Conservation (phyloP, 1,140 invertebrate genomes). For the Drosophila hydei region DNA sequence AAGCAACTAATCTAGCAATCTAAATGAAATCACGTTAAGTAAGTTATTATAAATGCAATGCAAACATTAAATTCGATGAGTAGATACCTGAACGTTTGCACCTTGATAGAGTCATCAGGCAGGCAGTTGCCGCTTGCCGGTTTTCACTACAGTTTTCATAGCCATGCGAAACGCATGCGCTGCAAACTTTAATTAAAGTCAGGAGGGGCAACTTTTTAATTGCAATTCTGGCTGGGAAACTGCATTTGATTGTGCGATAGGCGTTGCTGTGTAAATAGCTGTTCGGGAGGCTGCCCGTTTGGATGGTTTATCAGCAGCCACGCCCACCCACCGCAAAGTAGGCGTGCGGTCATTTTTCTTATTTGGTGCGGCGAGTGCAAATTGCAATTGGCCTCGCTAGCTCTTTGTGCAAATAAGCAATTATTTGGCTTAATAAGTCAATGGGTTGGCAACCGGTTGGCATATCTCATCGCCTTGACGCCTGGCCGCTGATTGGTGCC, state of each 20-base stretch:
- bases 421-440: conserved; percentile 81
- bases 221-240: conserved; percentile 48
- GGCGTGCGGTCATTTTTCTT: conserved; percentile 73
- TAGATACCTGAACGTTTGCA: conserved; percentile 10
- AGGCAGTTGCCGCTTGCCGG: not conserved
- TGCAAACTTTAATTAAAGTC: conserved; percentile 72
- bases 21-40: conserved; percentile 21
- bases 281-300: conserved; percentile 5
- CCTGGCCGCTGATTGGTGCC: conserved; percentile 37
- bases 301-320: conserved; percentile 59
- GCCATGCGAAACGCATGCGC: conserved; percentile 21
- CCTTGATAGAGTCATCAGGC: conserved; percentile 43
- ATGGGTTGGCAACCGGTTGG: conserved; percentile 65
- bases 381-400: conserved; percentile 42
- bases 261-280: conserved; percentile 60
- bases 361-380: conserved; percentile 63
- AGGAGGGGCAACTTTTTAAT: conserved; percentile 51
- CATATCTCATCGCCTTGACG: conserved; percentile 41
- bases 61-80: conserved; percentile 49
- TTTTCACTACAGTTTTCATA: conserved; percentile 14
- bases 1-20: not conserved
- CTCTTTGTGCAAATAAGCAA: conserved; percentile 73
- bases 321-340: conserved; percentile 41
- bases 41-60: conserved; percentile 39
- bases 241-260: conserved; percentile 50